Conservation (phyloP, 2,113 vertebrate species). For the Aldabrachelys gigantea region DNA sequence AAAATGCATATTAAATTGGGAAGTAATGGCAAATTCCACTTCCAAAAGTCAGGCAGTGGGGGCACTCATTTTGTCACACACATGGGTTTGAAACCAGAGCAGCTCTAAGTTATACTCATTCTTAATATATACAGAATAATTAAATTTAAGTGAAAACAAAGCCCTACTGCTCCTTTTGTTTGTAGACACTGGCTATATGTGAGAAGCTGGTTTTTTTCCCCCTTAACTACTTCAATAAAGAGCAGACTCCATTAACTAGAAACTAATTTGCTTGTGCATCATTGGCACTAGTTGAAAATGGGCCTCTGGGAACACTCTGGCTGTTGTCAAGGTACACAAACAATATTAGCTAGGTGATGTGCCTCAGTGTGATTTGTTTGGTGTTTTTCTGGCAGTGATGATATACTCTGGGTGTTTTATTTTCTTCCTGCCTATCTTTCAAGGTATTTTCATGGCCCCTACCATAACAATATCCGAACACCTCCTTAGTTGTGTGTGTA, state of each 20-base stretch:
- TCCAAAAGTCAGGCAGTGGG: not conserved
- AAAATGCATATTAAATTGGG: not conserved
- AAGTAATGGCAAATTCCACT: conserved; percentile 64
- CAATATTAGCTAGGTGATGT: not conserved
- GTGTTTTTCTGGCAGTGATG: not conserved
- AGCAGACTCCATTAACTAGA: conserved; percentile 47
- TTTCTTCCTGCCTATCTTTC: too few species aligned
- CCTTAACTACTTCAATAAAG: conserved; percentile 57
- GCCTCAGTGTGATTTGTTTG: not conserved
- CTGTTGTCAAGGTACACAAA: conserved; percentile 22
- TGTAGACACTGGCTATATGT: conserved; percentile 43
- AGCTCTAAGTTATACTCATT: conserved; percentile 61
- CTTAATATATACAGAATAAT: conserved; percentile 55
- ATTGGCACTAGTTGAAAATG: conserved; percentile 49
- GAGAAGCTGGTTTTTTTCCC: conserved; percentile 38
- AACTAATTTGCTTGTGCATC: conserved; percentile 13
- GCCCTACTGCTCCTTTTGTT: conserved; percentile 69
- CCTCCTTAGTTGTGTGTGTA: too few species aligned
- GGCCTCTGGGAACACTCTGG: not conserved
- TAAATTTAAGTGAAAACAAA: conserved; percentile 71
- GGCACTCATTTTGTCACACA: conserved; percentile 40
- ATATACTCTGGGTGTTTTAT: not conserved
- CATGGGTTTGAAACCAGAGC: conserved; percentile 56
- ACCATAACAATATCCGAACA: too few species aligned
- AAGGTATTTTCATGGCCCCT: too few species aligned